Conservation (phyloP, 2,888 invertebrate genomes). For the Punctoribates punctum region DNA sequence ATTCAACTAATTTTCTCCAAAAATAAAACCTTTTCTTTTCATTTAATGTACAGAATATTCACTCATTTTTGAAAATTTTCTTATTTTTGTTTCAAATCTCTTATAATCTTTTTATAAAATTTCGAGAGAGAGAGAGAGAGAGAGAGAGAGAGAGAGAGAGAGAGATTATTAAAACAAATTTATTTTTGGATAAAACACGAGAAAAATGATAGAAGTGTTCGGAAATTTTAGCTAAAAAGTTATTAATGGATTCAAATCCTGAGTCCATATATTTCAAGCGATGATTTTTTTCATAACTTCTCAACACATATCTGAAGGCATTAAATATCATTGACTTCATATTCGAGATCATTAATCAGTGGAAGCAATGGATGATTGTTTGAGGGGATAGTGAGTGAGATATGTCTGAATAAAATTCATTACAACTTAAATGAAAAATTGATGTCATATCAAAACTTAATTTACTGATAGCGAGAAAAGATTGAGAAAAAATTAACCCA, state of each 20-base stretch:
- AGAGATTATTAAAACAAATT: background rate
- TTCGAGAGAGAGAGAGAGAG: conserved; percentile 4
- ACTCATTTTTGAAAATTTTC: no score
- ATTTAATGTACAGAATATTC: no score
- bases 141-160: conserved; percentile 13
- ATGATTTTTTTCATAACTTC: no score
- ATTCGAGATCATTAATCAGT: background rate
- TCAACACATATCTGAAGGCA: background rate
- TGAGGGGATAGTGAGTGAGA: no score
- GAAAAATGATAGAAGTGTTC: background rate
- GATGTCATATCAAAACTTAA: background rate
- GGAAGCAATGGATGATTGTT: background rate
- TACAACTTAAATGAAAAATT: background rate
- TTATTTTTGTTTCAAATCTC: no score
- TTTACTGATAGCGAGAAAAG: no score
- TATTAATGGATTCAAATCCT: no score
- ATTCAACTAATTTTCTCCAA: background rate
- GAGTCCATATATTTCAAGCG: no score
- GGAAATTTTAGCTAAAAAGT: background rate
- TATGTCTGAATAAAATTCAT: no score
- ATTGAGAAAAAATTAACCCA: no score
- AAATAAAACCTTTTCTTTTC: no score
- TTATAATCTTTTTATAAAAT: background rate
- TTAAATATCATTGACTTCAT: conserved; percentile 1
- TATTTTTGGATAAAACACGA: background rate